Percentiles rank a stretch among this genome's conserved stretches.
Evolutionary conservation across 2,797 vertebrate species (phyloP).

Genomic region (Crenuchus spilurus): DNA sequence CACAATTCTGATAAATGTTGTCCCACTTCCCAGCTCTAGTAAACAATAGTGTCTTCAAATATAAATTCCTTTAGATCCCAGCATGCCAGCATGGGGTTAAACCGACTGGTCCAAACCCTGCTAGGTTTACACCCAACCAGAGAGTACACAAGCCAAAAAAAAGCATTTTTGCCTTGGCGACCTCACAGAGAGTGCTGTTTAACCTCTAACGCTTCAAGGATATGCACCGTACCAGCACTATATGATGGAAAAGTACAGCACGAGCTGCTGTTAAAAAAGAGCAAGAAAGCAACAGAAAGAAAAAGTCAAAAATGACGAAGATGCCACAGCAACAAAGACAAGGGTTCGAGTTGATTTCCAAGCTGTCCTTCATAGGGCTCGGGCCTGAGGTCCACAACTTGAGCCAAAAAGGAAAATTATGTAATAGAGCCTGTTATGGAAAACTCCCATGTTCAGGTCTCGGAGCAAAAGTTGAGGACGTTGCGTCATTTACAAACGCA

Average conservation of each 20-base stretch:
- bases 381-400: background rate
- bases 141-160: background rate
- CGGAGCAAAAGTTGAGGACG: constrained; percentile 9
- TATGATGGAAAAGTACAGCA: constrained; percentile 57
- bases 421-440: constrained; percentile 43
- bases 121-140: background rate
- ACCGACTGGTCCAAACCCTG: too few species aligned
- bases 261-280: constrained; percentile 34
- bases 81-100: too few species aligned
- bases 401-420: constrained; percentile 24
- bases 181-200: background rate
- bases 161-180: background rate
- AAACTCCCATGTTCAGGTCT: constrained; percentile 29
- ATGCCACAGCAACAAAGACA: background rate
- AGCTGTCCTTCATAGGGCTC: background rate
- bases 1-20: too few species aligned
- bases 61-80: too few species aligned
- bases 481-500: constrained; percentile 45
- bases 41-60: too few species aligned
- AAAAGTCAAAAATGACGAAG: background rate
- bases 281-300: too few species aligned
- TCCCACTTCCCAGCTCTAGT: too few species aligned
- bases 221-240: constrained; percentile 44
- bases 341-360: background rate
- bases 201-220: constrained; percentile 27